Percentiles rank a stretch among this genome's conserved stretches.
Evolutionary conservation across 2,797 vertebrate species (phyloP).

Genomic region (Spinus pinus): DNA sequence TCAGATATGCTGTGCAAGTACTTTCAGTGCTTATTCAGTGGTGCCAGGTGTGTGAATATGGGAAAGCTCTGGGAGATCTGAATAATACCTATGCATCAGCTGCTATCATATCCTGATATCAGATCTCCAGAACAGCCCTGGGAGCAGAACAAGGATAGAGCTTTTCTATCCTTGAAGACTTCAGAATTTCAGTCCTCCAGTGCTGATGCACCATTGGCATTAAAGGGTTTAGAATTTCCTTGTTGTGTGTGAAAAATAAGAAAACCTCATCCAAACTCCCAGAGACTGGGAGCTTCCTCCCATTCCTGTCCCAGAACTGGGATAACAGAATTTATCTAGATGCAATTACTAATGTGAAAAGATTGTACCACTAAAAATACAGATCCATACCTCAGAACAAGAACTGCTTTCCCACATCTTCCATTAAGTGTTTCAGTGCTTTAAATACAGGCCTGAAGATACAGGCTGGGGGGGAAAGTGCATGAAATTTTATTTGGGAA

Average conservation of each 20-base stretch:
- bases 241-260: not conserved
- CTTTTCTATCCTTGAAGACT: not conserved
- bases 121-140: not conserved
- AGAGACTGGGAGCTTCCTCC: not conserved
- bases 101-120: not conserved
- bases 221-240: not conserved
- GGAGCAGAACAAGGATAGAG: not conserved
- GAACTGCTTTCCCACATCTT: not conserved
- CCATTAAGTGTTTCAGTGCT: not conserved
- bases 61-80: not conserved
- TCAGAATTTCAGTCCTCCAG: not conserved
- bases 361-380: not conserved
- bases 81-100: not conserved
- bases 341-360: not conserved
- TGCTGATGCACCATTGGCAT: not conserved
- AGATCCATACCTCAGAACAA: not conserved
- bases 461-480: not conserved
- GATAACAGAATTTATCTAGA: not conserved
- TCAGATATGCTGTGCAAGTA: conserved; percentile 8
- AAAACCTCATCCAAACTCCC: not conserved
- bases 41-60: not conserved
- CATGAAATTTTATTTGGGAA: not conserved
- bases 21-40: not conserved
- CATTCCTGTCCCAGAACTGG: not conserved
- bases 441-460: not conserved